A percentile compares a stretch with the other conserved stretches of the same genome.
Evolutionary conservation across 2,797 vertebrate species (phyloP).

Genomic region (Enteromius thamalakanensis): DNA sequence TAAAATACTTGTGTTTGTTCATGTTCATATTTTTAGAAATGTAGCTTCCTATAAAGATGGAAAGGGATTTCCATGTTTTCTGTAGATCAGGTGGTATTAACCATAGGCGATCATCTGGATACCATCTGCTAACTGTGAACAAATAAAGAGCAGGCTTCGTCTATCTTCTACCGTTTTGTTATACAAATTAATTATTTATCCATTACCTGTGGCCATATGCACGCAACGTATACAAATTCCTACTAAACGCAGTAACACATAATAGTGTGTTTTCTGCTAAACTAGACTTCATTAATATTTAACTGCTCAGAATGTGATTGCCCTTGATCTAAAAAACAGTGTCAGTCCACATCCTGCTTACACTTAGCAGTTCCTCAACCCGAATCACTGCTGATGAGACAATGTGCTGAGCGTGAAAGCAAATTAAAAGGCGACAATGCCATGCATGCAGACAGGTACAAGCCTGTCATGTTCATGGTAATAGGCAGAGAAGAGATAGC

Average conservation of each 20-base stretch:
- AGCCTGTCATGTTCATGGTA: constrained; percentile 1
- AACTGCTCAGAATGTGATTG: constrained; percentile 32
- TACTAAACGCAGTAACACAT: constrained; percentile 16
- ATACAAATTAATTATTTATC: constrained; percentile 54
- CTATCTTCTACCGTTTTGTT: constrained; percentile 40
- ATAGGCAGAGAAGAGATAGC: constrained; percentile 12
- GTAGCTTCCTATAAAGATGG: neutral
- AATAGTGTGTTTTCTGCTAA: constrained; percentile 35
- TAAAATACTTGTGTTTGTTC: neutral
- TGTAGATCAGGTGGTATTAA: constrained; percentile 1
- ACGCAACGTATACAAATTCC: constrained; percentile 13
- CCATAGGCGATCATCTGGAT: neutral
- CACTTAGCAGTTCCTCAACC: neutral
- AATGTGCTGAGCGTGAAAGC: constrained; percentile 17
- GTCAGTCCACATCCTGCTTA: neutral
- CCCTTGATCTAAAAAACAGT: constrained; percentile 28
- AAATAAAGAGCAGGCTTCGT: constrained; percentile 27
- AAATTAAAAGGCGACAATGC: neutral
- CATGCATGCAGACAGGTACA: constrained; percentile 17
- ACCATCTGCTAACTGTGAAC: constrained; percentile 18
- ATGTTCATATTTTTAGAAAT: neutral
- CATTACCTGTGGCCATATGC: constrained; percentile 30
- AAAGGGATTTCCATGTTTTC: constrained; percentile 20
- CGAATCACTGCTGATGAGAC: constrained; percentile 13
- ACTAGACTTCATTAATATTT: constrained; percentile 49